phyloP scores from a whole-genome alignment of 2,797 vertebrate species.

The Scolopax bukidnonensis region DNA sequence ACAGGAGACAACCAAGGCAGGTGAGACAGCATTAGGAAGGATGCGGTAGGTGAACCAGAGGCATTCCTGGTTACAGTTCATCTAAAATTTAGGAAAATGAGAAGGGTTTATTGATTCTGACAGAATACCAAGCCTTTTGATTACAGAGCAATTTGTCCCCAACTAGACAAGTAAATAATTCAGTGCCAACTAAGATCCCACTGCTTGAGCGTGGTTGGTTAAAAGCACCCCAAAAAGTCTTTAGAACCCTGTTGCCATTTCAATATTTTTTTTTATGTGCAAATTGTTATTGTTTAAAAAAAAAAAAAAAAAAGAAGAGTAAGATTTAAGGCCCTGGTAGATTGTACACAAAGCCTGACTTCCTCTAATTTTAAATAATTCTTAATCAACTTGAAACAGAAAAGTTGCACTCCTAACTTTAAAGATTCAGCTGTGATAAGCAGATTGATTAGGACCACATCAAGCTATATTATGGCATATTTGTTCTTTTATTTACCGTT shows the following conservation, averaged over 20 bases:
- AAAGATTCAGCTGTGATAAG: slow-evolving; percentile 30
- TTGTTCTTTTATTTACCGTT: slow-evolving; percentile 57
- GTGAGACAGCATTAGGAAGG: background rate
- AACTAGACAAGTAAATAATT: background rate
- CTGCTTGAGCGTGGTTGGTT: background rate
- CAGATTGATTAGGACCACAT: slow-evolving; percentile 50
- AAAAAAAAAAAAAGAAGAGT: background rate
- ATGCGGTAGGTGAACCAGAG: background rate
- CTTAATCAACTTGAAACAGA: slow-evolving; percentile 17
- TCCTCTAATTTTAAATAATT: background rate
- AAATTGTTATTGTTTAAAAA: background rate
- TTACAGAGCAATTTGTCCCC: background rate
- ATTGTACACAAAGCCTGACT: background rate
- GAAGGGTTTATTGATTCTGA: background rate
- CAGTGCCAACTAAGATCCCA: background rate
- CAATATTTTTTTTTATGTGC: background rate
- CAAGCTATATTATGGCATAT: slow-evolving; percentile 11
- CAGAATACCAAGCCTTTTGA: background rate
- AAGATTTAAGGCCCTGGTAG: background rate
- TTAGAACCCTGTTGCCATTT: background rate
- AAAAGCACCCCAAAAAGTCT: background rate
- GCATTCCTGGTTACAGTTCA: background rate
- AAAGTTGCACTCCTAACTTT: slow-evolving; percentile 5
- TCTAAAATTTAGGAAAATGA: background rate
- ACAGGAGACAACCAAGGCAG: background rate